Evolutionary conservation across 2,888 invertebrate species (phyloP).

Genomic region (Rosalia funebris): DNA sequence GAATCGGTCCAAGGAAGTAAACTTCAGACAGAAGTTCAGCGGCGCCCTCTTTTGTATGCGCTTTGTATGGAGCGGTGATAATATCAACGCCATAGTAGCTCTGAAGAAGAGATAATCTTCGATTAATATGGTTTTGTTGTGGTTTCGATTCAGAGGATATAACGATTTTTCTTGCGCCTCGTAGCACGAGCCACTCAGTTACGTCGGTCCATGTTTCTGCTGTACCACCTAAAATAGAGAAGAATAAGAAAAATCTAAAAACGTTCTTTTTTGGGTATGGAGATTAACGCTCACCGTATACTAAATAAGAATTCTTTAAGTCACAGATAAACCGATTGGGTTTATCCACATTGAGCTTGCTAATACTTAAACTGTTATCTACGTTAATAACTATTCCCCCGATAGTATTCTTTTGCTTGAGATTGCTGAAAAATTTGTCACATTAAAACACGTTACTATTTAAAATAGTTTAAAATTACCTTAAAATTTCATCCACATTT

Average conservation of each 20-base stretch:
- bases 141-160: conserved; percentile 83
- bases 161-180: conserved; percentile 83
- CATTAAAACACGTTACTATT: background rate
- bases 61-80: conserved; percentile 52
- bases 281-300: conserved; percentile 57
- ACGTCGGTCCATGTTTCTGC: conserved; percentile 64
- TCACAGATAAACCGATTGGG: conserved; percentile 59
- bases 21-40: conserved; percentile 52
- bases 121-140: conserved; percentile 72
- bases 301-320: conserved; percentile 55
- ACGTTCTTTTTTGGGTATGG: background rate
- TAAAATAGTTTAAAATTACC: conserved; percentile 57
- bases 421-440: conserved; percentile 46
- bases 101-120: conserved; percentile 56
- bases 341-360: conserved; percentile 56
- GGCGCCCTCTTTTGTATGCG: conserved; percentile 54
- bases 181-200: conserved; percentile 84
- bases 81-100: conserved; percentile 57
- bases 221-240: conserved; percentile 51
- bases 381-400: conserved; percentile 59
- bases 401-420: conserved; percentile 52
- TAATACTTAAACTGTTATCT: conserved; percentile 52
- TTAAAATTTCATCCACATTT: conserved; percentile 76
- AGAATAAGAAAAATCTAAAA: background rate
- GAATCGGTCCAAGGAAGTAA: conserved; percentile 54